Evolutionary conservation across 2,113 vertebrate species (phyloP).

Genomic region (Caracal caracal): DNA sequence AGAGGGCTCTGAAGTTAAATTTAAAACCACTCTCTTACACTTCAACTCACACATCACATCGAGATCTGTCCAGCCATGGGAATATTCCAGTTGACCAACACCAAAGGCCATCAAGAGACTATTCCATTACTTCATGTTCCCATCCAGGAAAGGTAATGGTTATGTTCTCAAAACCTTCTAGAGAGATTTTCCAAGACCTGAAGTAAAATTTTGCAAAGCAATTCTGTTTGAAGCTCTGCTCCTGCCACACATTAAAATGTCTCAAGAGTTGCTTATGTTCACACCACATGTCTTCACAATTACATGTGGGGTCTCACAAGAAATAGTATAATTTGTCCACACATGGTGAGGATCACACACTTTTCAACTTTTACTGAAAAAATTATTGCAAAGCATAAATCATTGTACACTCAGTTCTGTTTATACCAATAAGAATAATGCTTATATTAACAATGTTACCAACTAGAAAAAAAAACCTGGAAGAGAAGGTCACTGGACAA

Average conservation of each 20-base stretch:
- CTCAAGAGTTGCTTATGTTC: neutral
- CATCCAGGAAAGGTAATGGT: neutral
- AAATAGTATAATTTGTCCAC: neutral
- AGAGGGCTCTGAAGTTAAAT: slow-evolving; percentile 84
- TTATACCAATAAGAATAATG: neutral
- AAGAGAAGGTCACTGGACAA: neutral
- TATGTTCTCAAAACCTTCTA: neutral
- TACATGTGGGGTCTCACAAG: neutral
- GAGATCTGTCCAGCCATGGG: slow-evolving; percentile 69
- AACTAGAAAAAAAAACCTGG: neutral
- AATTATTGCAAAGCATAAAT: neutral
- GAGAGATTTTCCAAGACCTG: neutral
- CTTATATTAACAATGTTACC: neutral
- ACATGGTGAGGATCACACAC: neutral
- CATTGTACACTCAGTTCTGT: neutral
- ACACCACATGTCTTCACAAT: neutral
- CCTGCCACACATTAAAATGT: neutral
- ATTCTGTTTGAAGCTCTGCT: neutral
- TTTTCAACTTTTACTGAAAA: neutral
- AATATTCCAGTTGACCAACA: slow-evolving; percentile 61
- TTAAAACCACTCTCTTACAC: slow-evolving; percentile 84
- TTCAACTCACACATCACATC: slow-evolving; percentile 80
- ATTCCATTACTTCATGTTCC: neutral
- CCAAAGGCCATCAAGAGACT: neutral
- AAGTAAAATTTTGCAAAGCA: slow-evolving; percentile 13